Evolutionary conservation across 2,797 vertebrate species (phyloP).

Genomic region (Phalanger gymnotis): DNA sequence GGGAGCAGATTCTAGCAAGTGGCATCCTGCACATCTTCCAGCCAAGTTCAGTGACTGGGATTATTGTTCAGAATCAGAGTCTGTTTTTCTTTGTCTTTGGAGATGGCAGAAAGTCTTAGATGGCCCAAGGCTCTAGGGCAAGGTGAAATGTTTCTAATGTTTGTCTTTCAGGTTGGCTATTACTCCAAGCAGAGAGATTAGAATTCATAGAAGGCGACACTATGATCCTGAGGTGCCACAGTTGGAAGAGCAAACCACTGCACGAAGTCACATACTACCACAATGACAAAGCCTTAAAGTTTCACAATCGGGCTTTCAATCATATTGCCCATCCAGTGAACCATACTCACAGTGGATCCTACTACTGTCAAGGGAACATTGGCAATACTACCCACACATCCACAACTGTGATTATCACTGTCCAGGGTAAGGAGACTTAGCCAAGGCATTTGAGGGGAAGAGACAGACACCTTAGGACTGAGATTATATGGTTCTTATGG

Average conservation of each 20-base stretch:
- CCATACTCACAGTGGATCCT: conserved; percentile 63
- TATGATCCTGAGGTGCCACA: conserved; percentile 53
- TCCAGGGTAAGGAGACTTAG: conserved; percentile 52
- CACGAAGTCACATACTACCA: conserved; percentile 48
- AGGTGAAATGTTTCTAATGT: background rate
- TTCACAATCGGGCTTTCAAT: accelerated
- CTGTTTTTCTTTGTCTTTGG: background rate
- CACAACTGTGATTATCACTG: conserved; percentile 46
- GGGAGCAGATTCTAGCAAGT: background rate
- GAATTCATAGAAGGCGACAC: conserved; percentile 59
- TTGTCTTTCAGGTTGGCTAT: conserved; percentile 69
- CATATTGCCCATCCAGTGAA: conserved; percentile 59
- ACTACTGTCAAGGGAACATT: conserved; percentile 7
- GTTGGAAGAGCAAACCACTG: conserved; percentile 21
- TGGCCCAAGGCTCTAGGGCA: background rate
- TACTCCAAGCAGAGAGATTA: conserved; percentile 48
- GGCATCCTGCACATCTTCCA: background rate
- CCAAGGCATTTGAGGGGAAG: too few relatives aligned
- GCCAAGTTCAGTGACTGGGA: too few relatives aligned
- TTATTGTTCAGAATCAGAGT: too few relatives aligned
- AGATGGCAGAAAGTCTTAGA: background rate
- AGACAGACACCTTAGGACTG: background rate
- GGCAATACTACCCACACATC: accelerated
- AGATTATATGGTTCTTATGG: background rate
- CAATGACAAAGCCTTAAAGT: conserved; percentile 15